Evolutionary conservation across 2,888 invertebrate species (phyloP).

Genomic region (Rotaria magnacalcarata): DNA sequence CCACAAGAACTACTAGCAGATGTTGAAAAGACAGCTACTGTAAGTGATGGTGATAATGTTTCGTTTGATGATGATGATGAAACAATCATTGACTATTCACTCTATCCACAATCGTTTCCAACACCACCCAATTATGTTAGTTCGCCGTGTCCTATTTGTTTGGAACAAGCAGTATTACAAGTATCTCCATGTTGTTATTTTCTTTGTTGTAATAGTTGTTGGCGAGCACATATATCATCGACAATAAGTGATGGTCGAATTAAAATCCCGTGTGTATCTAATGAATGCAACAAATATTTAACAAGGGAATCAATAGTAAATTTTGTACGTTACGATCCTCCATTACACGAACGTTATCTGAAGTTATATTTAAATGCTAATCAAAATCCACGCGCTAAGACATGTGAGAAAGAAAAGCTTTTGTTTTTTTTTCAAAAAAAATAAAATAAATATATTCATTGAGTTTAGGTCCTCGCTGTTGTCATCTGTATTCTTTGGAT

Average conservation of each 20-base stretch:
- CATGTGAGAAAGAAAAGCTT: background rate
- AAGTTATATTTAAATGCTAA: slow-evolving; percentile 19
- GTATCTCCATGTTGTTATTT: slow-evolving; percentile 27
- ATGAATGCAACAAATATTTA: slow-evolving; percentile 33
- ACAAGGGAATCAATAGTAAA: background rate
- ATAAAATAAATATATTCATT: no score
- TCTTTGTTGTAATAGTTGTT: slow-evolving; percentile 29
- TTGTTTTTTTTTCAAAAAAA: no score
- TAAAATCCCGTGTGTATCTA: background rate
- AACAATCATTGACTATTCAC: slow-evolving; percentile 8
- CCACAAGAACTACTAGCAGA: background rate
- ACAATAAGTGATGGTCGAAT: slow-evolving; percentile 13
- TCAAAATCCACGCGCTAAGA: slow-evolving; percentile 28
- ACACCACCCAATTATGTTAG: background rate
- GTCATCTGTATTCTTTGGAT: slow-evolving; percentile 1
- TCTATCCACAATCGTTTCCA: background rate
- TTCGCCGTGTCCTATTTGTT: background rate
- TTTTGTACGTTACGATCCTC: slow-evolving; percentile 20
- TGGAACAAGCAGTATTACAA: slow-evolving; percentile 24
- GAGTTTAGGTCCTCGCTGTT: background rate
- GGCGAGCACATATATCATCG: background rate
- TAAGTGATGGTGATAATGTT: slow-evolving; percentile 8
- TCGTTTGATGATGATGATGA: slow-evolving; percentile 21
- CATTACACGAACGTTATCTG: slow-evolving; percentile 32
- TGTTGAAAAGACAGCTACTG: background rate